Conservation (phyloP, 2,888 invertebrate genomes). For the Spisula subtruncata region DNA sequence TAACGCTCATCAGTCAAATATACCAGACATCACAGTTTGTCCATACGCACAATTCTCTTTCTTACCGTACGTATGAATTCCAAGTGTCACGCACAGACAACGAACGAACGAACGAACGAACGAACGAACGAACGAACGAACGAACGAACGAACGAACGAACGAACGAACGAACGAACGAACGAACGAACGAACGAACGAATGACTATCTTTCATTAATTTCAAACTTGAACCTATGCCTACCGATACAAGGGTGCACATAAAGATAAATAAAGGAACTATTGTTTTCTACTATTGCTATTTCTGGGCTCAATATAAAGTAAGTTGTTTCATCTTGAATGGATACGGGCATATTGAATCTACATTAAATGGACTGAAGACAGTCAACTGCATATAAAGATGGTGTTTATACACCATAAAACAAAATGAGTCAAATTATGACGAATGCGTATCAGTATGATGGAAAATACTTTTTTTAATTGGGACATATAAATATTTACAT, state of each 20-base stretch:
- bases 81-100: too few species aligned
- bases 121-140: too few species aligned
- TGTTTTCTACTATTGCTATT: constrained; percentile 50
- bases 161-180: too few species aligned
- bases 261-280: constrained; percentile 29
- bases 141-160: too few species aligned
- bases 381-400: constrained; percentile 13
- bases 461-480: not conserved
- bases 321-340: constrained; percentile 52
- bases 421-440: not conserved
- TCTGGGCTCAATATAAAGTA: constrained; percentile 41
- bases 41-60: too few species aligned
- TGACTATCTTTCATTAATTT: constrained; percentile 37
- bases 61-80: too few species aligned
- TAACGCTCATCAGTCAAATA: too few species aligned
- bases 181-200: too few species aligned
- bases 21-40: too few species aligned
- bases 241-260: constrained; percentile 13
- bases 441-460: not conserved
- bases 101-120: too few species aligned
- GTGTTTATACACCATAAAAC: constrained; percentile 10
- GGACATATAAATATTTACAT: too few species aligned
- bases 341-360: constrained; percentile 37
- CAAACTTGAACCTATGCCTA: constrained; percentile 19
- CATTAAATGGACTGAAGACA: constrained; percentile 45